Evolutionary conservation across 2,888 invertebrate genomes (phyloP).

Genomic region (Heteromyza rotundicornis): DNA sequence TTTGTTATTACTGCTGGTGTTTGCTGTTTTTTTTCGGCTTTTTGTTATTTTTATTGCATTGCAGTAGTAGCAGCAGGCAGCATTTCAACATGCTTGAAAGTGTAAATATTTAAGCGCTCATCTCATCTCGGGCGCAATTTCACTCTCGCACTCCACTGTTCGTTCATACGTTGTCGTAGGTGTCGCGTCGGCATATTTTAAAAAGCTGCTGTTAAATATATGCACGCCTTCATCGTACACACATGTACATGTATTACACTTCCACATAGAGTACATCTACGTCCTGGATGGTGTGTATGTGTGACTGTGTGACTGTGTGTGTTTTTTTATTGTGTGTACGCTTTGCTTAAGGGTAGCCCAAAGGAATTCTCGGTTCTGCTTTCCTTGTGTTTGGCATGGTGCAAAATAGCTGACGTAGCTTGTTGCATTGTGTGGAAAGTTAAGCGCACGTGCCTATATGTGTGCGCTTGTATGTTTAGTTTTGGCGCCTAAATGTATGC

Average conservation of each 20-base stretch:
- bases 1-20: slow-evolving; percentile 2
- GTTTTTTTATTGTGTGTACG: slow-evolving; percentile 20
- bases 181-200: slow-evolving; percentile 59
- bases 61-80: slow-evolving; percentile 26
- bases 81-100: slow-evolving; percentile 1
- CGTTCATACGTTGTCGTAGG: too few species aligned
- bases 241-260: slow-evolving; percentile 7
- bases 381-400: slow-evolving; percentile 25
- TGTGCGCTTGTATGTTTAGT: slow-evolving; percentile 14
- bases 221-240: slow-evolving; percentile 45
- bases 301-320: slow-evolving; percentile 5
- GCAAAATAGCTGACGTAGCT: slow-evolving; percentile 41
- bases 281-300: background rate
- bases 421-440: slow-evolving; percentile 29
- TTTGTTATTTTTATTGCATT: slow-evolving; percentile 11
- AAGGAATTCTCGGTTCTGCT: slow-evolving; percentile 51
- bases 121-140: slow-evolving; percentile 43
- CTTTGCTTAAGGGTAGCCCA: slow-evolving; percentile 48
- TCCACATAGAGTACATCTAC: background rate
- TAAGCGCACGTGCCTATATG: slow-evolving; percentile 1
- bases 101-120: slow-evolving; percentile 57
- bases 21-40: slow-evolving; percentile 4
- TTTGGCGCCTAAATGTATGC: slow-evolving; percentile 50
- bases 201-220: slow-evolving; percentile 53
- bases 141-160: too few species aligned